Base-by-base conservation (phyloP, 2,113 vertebrate genomes). In the Serinus canaria region DNA sequence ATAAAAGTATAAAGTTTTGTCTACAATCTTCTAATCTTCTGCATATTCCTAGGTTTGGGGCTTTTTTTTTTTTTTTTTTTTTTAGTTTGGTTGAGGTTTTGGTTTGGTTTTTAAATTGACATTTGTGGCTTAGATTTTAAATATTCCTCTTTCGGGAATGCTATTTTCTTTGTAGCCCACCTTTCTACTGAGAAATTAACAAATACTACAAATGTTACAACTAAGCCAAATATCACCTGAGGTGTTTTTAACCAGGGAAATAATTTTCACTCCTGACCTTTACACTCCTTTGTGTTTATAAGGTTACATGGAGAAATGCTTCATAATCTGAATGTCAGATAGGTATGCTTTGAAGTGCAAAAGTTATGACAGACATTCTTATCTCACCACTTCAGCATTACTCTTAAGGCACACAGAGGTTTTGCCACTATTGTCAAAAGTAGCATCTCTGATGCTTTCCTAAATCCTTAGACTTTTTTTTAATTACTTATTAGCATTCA, bases 141-240 rank as follows among this genome's bases (percentile, higher is more conserved):
- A 52, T 46, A 89, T 39, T 75, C 16, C 22, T 80, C 46, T 55
- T 77, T 59, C 47, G 55, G 33, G 33, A 94, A 85, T 30, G 25
- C 35, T 47, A 3, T 90, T 89, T 91, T 81, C 80, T 50, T 58
- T 19, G 58, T 52, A 87, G 55, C 28, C 68, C 52, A 94, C 58
- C 49, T 79, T 94, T 87, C 60, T 70, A 13, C 39, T 24, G 30
- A 84, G 86, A 94, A 56, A 91, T 76, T 85, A 91, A 78, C 91
- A 96, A 96, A 94, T 79, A 85, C 28, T 80, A 62, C 60, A 97
- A 94, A 94, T 91, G 68, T 91, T 94, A 85, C 91, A 72, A 86
- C 62, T 90, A 94, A 96, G 90, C 77, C 87, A 88, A 93, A 79
- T 84, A 81, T 59, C 46, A 85, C 46, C 44, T 39, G 46, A 96